Conservation (phyloP, 2,113 vertebrate species). For the Nycticebus coucang region DNA sequence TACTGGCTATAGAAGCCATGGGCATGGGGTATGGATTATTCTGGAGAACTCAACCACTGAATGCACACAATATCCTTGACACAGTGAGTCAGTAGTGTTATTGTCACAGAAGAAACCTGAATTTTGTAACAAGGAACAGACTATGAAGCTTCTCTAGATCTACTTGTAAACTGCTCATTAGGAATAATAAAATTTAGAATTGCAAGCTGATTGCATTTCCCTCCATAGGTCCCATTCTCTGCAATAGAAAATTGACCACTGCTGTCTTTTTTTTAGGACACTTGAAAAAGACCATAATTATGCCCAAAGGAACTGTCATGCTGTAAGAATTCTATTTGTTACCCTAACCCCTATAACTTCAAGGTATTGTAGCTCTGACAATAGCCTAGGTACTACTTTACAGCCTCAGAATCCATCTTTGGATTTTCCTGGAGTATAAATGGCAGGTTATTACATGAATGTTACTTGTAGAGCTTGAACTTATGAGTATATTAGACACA, state of each 20-base stretch:
- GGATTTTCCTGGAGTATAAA: slow-evolving; percentile 43
- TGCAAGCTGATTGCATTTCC: not conserved
- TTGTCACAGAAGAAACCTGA: slow-evolving; percentile 32
- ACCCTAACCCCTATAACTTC: not conserved
- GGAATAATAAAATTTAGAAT: slow-evolving; percentile 48
- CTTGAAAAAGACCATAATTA: slow-evolving; percentile 61
- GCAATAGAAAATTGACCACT: slow-evolving; percentile 35
- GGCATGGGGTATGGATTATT: not conserved
- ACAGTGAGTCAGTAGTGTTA: not conserved
- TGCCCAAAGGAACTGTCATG: slow-evolving; percentile 19
- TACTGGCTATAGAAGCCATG: not conserved
- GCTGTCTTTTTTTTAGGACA: slow-evolving; percentile 14
- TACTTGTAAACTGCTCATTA: slow-evolving; percentile 42
- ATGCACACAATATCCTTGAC: not conserved
- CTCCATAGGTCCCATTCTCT: not conserved
- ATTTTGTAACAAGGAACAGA: not conserved
- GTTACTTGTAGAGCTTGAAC: slow-evolving; percentile 58
- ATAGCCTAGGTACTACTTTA: slow-evolving; percentile 18
- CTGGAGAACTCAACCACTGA: not conserved
- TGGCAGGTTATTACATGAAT: slow-evolving; percentile 48
- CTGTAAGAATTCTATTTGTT: slow-evolving; percentile 26
- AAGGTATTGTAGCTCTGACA: not conserved
- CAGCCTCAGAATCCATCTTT: not conserved
- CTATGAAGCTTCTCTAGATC: not conserved
- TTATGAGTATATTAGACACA: slow-evolving; percentile 50